Evolutionary conservation across 2,797 vertebrate genomes (phyloP).

Genomic region (Chloroceryle inda): DNA sequence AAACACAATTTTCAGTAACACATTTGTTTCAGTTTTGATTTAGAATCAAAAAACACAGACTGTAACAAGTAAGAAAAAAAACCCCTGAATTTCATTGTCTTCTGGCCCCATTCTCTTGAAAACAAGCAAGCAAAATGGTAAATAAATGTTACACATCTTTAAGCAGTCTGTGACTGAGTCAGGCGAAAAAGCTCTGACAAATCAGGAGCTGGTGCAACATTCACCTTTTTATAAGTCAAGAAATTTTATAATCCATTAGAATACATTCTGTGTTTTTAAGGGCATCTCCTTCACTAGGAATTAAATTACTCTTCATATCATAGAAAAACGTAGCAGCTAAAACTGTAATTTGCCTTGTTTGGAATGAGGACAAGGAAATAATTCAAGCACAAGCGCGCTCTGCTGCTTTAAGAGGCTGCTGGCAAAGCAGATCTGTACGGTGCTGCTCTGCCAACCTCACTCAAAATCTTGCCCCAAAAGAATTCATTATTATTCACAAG

Average conservation of each 20-base stretch:
- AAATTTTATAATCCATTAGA: neutral
- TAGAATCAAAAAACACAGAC: neutral
- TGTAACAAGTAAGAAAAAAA: neutral
- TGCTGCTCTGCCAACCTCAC: neutral
- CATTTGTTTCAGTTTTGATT: neutral
- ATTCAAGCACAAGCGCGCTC: neutral
- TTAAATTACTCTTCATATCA: neutral
- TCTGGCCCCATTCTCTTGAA: constrained; percentile 7
- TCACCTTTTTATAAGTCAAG: neutral
- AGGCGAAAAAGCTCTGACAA: neutral
- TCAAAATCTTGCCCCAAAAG: neutral
- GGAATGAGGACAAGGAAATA: neutral
- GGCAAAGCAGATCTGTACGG: constrained; percentile 16
- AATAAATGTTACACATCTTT: neutral
- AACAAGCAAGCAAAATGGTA: neutral
- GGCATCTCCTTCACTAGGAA: neutral
- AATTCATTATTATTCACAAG: constrained; percentile 26
- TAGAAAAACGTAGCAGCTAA: neutral
- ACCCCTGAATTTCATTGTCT: neutral
- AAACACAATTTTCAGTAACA: constrained; percentile 17
- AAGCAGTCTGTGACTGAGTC: neutral
- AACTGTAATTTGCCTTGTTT: neutral
- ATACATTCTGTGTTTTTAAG: neutral
- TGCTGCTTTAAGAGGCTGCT: constrained; percentile 26
- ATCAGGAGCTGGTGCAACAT: neutral